Conservation (phyloP, 2,888 invertebrate genomes). For the Nemotelus pantherinus region DNA sequence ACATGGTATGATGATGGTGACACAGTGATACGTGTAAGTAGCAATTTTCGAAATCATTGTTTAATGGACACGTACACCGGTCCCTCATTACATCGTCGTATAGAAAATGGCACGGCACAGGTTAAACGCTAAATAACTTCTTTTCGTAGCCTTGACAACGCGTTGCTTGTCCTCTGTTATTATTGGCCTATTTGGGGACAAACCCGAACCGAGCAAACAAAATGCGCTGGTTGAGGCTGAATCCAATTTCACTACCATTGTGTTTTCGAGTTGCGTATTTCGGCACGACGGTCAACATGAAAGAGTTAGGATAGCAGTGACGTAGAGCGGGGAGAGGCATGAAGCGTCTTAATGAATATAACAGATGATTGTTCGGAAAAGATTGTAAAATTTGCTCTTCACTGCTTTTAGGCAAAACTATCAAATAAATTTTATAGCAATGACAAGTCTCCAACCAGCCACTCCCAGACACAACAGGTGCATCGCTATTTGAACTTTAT, state of each 20-base stretch:
- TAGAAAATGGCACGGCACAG: conserved; percentile 25
- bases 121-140: conserved; percentile 33
- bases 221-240: neutral
- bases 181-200: conserved; percentile 45
- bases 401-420: no score
- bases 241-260: conserved; percentile 41
- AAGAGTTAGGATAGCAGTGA: conserved; percentile 17
- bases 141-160: conserved; percentile 40
- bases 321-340: neutral
- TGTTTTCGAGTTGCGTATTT: conserved; percentile 16
- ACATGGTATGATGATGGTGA: conserved; percentile 17
- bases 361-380: neutral
- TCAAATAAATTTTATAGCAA: no score
- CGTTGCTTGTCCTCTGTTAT: conserved; percentile 24
- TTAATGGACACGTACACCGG: conserved; percentile 39
- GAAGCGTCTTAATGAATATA: neutral
- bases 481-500: no score
- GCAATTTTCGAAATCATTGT: conserved; percentile 43
- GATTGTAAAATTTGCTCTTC: no score
- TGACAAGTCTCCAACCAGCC: no score
- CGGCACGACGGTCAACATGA: neutral
- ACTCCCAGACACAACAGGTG: no score
- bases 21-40: conserved; percentile 40
- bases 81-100: conserved; percentile 26
- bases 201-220: neutral